Conservation (phyloP, 2,888 invertebrate species). For the Hyppa rectilinea region DNA sequence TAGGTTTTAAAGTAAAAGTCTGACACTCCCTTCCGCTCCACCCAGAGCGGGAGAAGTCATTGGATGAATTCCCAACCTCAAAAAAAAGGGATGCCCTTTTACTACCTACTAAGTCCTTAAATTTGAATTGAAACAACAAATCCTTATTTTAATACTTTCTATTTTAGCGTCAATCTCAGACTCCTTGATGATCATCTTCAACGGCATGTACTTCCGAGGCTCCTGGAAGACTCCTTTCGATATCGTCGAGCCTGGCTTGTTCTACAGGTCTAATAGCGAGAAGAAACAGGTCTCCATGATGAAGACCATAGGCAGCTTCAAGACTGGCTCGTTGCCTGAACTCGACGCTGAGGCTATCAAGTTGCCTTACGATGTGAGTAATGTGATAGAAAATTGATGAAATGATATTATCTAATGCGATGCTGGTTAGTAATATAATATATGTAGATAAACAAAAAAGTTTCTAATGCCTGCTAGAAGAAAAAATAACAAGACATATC, state of each 20-base stretch:
- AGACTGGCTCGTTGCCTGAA: slow-evolving; percentile 91
- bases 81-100: too few relatives aligned
- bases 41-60: too few relatives aligned
- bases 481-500: too few relatives aligned
- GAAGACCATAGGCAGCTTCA: slow-evolving; percentile 91
- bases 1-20: too few relatives aligned
- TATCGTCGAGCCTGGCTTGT: slow-evolving; percentile 89
- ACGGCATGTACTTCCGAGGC: slow-evolving; percentile 95
- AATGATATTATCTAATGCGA: not conserved
- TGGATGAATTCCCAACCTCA: too few relatives aligned
- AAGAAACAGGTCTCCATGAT: slow-evolving; percentile 93
- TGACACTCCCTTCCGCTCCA: too few relatives aligned
- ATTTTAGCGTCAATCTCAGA: slow-evolving; percentile 82
- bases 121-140: too few relatives aligned
- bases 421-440: not conserved
- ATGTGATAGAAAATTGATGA: not conserved
- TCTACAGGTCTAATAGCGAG: slow-evolving; percentile 91
- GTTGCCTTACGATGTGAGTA: slow-evolving; percentile 93
- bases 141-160: not conserved
- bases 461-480: not conserved
- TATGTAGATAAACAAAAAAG: not conserved
- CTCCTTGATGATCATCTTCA: slow-evolving; percentile 93
- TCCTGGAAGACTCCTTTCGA: slow-evolving; percentile 93
- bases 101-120: too few relatives aligned
- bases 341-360: slow-evolving; percentile 93